These are phyloP conservation scores for Montifringilla adamsi DNA, from an alignment of 2,113 vertebrate genomes.

Conservation along the genomic window DNA sequence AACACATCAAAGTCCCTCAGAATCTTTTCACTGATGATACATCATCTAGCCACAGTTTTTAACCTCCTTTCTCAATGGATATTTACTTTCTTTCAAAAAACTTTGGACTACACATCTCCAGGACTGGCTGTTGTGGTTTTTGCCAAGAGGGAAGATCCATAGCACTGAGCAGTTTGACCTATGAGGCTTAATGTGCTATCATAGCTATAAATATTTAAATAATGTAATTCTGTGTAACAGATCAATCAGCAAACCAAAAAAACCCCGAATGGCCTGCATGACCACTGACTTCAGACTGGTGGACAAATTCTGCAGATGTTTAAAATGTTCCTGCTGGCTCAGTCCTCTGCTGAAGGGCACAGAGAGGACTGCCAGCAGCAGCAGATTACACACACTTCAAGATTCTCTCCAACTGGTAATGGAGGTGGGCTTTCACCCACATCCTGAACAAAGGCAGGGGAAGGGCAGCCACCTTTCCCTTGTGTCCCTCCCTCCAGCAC, in stretches of 20 bases:
- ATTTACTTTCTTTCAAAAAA: background rate
- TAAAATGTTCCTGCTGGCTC: background rate
- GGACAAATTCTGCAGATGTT: slow-evolving; percentile 23
- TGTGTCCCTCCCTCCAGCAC: background rate
- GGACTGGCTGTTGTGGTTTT: background rate
- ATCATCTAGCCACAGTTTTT: background rate
- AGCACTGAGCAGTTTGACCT: background rate
- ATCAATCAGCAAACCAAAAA: background rate
- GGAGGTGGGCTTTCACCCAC: background rate
- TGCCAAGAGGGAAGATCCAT: background rate
- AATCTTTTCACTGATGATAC: background rate
- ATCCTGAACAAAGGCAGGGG: background rate
- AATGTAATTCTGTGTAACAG: background rate
- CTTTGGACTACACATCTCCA: background rate
- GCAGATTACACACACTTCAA: background rate
- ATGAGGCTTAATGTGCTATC: background rate
- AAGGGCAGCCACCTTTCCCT: background rate
- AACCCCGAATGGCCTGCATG: background rate
- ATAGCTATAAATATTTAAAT: background rate
- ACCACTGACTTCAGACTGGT: slow-evolving; percentile 7
- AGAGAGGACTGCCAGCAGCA: background rate
- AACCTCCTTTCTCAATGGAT: background rate
- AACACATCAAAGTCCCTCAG: background rate
- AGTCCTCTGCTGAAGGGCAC: slow-evolving; percentile 8
- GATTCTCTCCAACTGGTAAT: background rate